Conservation (phyloP, 2,797 vertebrate species). For the Sciurus vulgaris region DNA sequence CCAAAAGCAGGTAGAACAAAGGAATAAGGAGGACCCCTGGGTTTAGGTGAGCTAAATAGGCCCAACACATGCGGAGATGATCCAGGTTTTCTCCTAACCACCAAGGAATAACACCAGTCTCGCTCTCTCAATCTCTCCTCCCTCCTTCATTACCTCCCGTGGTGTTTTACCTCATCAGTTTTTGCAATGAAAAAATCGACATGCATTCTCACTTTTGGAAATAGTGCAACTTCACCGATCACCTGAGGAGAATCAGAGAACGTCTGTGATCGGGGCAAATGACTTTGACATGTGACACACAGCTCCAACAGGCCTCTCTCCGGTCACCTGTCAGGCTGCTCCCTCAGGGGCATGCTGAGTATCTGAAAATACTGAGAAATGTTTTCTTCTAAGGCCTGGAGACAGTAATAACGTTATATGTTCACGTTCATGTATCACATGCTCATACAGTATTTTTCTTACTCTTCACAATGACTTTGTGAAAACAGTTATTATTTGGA, state of each 20-base stretch:
- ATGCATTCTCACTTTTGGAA: not conserved
- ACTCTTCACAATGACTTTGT: not conserved
- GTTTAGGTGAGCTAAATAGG: not conserved
- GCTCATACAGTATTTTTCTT: not conserved
- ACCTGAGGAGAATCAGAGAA: not conserved
- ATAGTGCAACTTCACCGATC: not conserved
- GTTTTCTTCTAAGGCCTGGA: not conserved
- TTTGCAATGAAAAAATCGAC: not conserved
- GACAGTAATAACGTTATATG: not conserved
- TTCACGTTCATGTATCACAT: not conserved
- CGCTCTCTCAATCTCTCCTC: fast-evolving
- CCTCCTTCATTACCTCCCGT: too few relatives aligned
- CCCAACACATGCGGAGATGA: not conserved
- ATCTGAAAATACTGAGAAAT: not conserved
- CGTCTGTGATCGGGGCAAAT: not conserved
- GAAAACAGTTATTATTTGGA: not conserved
- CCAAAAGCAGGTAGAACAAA: not conserved
- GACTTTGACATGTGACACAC: not conserved
- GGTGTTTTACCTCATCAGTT: not conserved
- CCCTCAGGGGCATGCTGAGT: not conserved
- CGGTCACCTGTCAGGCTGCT: fast-evolving
- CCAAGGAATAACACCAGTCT: not conserved
- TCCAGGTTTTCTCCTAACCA: not conserved
- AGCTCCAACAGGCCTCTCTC: not conserved
- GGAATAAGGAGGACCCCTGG: too few relatives aligned